Percentiles rank a stretch among this genome's conserved stretches.
Evolutionary conservation across 2,888 invertebrate species (phyloP).

Genomic region (Lomographa bimaculata): DNA sequence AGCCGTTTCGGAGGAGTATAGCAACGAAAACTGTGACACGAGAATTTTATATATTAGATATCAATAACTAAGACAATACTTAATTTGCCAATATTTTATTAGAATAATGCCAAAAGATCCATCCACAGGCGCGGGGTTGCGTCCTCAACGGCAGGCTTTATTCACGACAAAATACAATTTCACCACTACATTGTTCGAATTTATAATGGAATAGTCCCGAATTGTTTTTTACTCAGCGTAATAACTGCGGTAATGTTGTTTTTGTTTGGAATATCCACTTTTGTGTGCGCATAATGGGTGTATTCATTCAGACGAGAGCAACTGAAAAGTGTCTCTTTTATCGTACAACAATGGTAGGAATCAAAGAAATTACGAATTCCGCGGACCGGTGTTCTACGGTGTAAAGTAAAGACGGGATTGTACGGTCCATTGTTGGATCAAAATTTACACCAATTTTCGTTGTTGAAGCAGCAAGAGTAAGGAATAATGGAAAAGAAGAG

Average conservation of each 20-base stretch:
- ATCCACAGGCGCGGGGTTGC: constrained; percentile 27
- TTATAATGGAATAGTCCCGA: constrained; percentile 63
- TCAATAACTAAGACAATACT: constrained; percentile 17
- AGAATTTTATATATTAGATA: too few relatives aligned
- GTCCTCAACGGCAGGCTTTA: constrained; percentile 42
- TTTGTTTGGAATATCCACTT: constrained; percentile 77
- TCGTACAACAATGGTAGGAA: constrained; percentile 74
- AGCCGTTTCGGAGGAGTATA: too few relatives aligned
- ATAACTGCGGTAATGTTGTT: constrained; percentile 67
- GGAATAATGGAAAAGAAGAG: constrained; percentile 13
- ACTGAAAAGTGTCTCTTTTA: constrained; percentile 80
- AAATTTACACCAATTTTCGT: constrained; percentile 39
- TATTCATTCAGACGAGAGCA: constrained; percentile 76
- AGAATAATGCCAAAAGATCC: constrained; percentile 39
- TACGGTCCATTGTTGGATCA: constrained; percentile 44
- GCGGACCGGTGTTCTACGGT: constrained; percentile 70
- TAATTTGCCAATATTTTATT: constrained; percentile 25
- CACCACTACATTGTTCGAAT: constrained; percentile 61
- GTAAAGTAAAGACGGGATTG: constrained; percentile 57
- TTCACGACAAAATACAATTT: constrained; percentile 56
- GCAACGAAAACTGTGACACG: too few relatives aligned
- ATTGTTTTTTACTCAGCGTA: constrained; percentile 67
- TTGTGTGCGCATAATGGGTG: constrained; percentile 78
- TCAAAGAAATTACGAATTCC: constrained; percentile 79
- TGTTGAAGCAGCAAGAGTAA: constrained; percentile 23